Evolutionary conservation across 2,113 vertebrate species (phyloP).

Genomic region (Lipotes vexillifer): DNA sequence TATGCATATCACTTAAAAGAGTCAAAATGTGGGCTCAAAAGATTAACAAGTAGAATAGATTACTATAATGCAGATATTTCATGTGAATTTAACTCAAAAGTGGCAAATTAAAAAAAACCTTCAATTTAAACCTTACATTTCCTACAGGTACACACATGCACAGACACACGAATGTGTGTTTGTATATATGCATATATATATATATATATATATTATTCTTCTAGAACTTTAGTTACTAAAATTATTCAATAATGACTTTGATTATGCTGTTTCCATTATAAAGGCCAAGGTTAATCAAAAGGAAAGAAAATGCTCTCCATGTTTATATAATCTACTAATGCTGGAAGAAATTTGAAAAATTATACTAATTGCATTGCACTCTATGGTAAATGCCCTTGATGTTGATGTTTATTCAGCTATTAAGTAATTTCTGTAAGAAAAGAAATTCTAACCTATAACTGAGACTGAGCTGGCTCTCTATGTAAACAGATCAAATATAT

Average conservation of each 20-base stretch:
- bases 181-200: too few relatives aligned
- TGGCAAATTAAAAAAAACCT: background rate
- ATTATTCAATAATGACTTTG: background rate
- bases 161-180: background rate
- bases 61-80: background rate
- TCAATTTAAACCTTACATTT: background rate
- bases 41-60: background rate
- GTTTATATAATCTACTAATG: slow-evolving; percentile 7
- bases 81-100: background rate
- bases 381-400: background rate
- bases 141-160: background rate
- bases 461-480: background rate
- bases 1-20: background rate
- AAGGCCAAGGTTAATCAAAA: background rate
- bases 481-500: background rate
- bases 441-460: background rate
- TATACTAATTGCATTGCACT: background rate
- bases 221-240: background rate
- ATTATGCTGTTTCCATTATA: background rate
- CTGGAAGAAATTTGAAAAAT: background rate
- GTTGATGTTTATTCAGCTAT: background rate
- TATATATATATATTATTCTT: background rate
- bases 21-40: background rate
- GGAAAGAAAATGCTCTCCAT: background rate
- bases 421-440: background rate